phyloP scores from a whole-genome alignment of 1,140 invertebrate genomes.

The Zaprionus vittiger region DNA sequence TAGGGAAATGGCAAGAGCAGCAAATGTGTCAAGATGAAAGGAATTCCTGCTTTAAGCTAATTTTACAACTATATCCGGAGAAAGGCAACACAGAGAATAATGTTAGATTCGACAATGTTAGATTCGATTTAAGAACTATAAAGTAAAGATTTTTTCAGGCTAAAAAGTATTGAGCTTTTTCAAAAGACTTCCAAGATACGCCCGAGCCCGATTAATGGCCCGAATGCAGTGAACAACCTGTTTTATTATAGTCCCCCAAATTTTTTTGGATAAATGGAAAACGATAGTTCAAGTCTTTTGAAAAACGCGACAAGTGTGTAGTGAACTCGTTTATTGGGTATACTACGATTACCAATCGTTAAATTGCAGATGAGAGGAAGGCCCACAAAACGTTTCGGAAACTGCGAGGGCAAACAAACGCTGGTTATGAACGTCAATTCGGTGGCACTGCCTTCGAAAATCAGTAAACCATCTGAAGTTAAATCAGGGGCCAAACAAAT shows the following conservation, averaged over 20 bases:
- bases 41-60: not conserved
- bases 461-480: not conserved
- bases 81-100: not conserved
- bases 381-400: constrained; percentile 26
- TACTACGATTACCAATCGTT: not conserved
- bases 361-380: constrained; percentile 35
- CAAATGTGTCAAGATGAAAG: not conserved
- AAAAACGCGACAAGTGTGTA: constrained; percentile 47
- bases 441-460: not conserved
- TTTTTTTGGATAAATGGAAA: constrained; percentile 46
- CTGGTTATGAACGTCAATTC: constrained; percentile 19
- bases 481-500: not conserved
- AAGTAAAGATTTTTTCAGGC: not conserved
- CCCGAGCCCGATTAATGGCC: constrained; percentile 45
- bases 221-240: constrained; percentile 30
- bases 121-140: not conserved
- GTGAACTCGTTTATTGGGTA: not conserved
- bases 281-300: constrained; percentile 55
- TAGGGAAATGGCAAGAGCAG: not conserved
- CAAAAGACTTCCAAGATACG: constrained; percentile 9
- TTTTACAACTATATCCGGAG: not conserved
- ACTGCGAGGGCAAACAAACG: constrained; percentile 30
- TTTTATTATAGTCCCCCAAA: constrained; percentile 40
- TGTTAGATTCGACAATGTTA: not conserved
- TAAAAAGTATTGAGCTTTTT: not conserved